Percentiles rank a stretch among this genome's conserved stretches.
Evolutionary conservation across 1,140 invertebrate genomes (phyloP).

Genomic region (Helicoverpa zea): DNA sequence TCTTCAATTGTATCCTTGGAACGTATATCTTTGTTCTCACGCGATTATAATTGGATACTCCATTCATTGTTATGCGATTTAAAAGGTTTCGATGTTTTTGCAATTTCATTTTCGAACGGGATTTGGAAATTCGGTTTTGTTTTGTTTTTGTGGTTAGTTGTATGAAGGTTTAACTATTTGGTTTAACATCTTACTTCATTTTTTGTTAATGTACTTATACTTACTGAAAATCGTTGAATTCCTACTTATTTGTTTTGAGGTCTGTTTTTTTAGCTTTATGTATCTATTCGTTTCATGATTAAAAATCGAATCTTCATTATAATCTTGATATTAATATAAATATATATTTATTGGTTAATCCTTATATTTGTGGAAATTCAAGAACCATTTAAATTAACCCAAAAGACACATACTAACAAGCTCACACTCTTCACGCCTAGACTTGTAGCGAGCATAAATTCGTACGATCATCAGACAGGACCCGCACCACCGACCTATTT

Average conservation of each 20-base stretch:
- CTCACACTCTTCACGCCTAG: slow-evolving; percentile 22
- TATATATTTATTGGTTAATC: too few species aligned
- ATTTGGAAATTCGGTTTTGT: slow-evolving; percentile 30
- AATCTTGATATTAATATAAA: too few species aligned
- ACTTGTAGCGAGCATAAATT: slow-evolving; percentile 53
- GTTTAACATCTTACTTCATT: too few species aligned
- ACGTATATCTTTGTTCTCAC: slow-evolving; percentile 47
- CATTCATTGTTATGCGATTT: slow-evolving; percentile 44
- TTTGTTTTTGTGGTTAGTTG: not conserved
- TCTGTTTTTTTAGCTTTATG: too few species aligned
- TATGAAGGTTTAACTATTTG: not conserved
- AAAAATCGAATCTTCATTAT: too few species aligned
- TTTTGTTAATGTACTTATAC: too few species aligned
- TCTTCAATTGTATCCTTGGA: slow-evolving; percentile 53
- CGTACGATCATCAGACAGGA: slow-evolving; percentile 64
- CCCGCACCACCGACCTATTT: slow-evolving; percentile 58
- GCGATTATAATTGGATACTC: slow-evolving; percentile 42
- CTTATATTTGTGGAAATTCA: not conserved
- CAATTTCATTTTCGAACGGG: slow-evolving; percentile 14
- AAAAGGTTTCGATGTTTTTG: slow-evolving; percentile 45
- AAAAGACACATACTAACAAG: slow-evolving; percentile 46
- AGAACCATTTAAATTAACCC: slow-evolving; percentile 17
- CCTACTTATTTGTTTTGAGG: too few species aligned
- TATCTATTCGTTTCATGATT: too few species aligned
- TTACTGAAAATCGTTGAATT: too few species aligned